These are phyloP conservation scores for Aramus guarauna DNA, from an alignment of 2,113 vertebrate genomes.

Conservation along the genomic window DNA sequence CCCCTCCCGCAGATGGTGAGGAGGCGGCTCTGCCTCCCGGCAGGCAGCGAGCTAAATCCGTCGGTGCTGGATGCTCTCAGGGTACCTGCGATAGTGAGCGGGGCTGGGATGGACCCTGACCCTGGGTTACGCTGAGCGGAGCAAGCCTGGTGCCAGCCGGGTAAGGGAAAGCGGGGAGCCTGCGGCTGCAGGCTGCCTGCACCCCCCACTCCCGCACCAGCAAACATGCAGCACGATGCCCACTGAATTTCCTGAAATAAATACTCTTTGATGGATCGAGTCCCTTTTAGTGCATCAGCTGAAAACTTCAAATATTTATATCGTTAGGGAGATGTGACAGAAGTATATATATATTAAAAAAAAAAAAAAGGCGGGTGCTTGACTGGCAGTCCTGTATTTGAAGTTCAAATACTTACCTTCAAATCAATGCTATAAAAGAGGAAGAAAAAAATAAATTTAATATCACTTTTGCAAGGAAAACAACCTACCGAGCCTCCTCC, in stretches of 20 bases:
- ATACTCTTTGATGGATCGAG: background rate
- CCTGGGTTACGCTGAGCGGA: rapidly evolving
- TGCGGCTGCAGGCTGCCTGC: rapidly evolving
- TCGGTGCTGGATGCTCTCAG: background rate
- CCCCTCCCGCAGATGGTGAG: conserved; percentile 38
- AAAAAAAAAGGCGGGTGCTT: background rate
- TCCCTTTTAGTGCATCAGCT: background rate
- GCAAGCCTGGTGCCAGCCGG: rapidly evolving
- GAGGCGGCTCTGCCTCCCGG: conserved; percentile 7
- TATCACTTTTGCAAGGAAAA: conserved; percentile 34
- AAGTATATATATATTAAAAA: background rate
- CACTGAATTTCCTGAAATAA: background rate
- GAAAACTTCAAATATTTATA: conserved; percentile 32
- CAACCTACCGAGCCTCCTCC: conserved; percentile 36
- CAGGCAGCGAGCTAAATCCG: background rate
- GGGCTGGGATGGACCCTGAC: background rate
- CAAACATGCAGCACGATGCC: rapidly evolving
- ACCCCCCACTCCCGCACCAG: rapidly evolving
- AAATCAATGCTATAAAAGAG: background rate
- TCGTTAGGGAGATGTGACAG: background rate
- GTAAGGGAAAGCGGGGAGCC: rapidly evolving
- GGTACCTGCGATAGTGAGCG: background rate
- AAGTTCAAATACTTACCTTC: conserved; percentile 41
- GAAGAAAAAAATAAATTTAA: background rate
- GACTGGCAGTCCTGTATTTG: background rate